Evolutionary conservation across 2,888 invertebrate genomes (phyloP), one percentile per base, ranked within the genome.

Genomic region (Gastracanthus pulcherrimus): DNA sequence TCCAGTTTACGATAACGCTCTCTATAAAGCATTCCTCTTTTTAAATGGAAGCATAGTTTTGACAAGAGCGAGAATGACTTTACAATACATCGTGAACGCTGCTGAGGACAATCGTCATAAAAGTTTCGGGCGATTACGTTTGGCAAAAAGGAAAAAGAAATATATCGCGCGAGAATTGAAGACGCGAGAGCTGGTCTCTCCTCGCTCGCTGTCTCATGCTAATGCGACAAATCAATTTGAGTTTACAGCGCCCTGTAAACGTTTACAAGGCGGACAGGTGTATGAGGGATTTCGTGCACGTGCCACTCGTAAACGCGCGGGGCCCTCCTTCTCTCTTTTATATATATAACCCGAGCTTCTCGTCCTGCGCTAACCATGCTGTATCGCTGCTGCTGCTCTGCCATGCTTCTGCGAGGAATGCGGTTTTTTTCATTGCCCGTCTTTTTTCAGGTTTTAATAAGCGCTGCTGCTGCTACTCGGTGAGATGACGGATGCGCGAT

Each of bases 171-270:
- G 48, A 66, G 60, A 74, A 72, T 66, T 67, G 38, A 72, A 79
- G 29, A 36, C 41, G 16, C 29, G 19, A 31, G 26, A 41, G 38
- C 38, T 31, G 29, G 7, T 19, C 19, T 11, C 38, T 19, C 23
- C 29, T n/a, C n/a, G n/a, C 60, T 58, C 29, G 7, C 51, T 55
- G 45, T 80, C 81, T 81, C 83, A 85, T 87, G 87, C 88, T 91
- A 90, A 91, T 90, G 89, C 90, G 87, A 83, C 82, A 88, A 89
- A 89, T 91, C 90, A 91, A 91, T 90, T 91, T 89, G 88, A 89
- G 78, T 87, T 91, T 89, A 90, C 89, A 89, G 87, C 87, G 86
- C 85, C 76, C 66, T 88, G 89, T 90, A 89, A 90, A 90, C 88
- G 87, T 90, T 90, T 89, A 90, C 88, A 89, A 88, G 86, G 82